phyloP scores from a whole-genome alignment of 2,888 invertebrate species.

The Idaea biselata region DNA sequence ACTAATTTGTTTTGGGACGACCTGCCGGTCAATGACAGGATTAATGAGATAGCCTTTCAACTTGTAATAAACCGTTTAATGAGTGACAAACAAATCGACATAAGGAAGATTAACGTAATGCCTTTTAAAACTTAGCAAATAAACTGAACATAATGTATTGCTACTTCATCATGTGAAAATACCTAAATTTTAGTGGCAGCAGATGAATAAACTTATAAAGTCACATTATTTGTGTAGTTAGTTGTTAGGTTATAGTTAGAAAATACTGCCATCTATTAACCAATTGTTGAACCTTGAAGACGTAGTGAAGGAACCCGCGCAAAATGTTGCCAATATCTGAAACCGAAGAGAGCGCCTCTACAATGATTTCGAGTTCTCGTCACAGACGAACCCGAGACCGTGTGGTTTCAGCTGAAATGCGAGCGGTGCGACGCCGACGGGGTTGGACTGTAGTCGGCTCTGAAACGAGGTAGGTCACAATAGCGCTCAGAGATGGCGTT shows the following conservation, averaged over 20 bases:
- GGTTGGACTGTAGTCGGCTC: slow-evolving; percentile 90
- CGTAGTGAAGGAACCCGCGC: slow-evolving; percentile 19
- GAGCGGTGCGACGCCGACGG: slow-evolving; percentile 80
- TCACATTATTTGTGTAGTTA: background rate
- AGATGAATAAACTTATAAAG: background rate
- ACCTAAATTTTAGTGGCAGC: background rate
- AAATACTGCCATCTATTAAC: slow-evolving; percentile 45
- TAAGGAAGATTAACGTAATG: background rate
- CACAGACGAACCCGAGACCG: slow-evolving; percentile 67
- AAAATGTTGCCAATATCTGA: slow-evolving; percentile 72
- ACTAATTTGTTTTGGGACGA: background rate
- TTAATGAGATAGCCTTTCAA: background rate
- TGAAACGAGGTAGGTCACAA: slow-evolving; percentile 83
- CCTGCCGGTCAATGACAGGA: background rate
- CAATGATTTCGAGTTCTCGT: slow-evolving; percentile 47
- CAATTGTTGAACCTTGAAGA: slow-evolving; percentile 21
- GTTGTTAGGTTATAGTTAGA: background rate
- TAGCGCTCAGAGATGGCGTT: slow-evolving; percentile 57
- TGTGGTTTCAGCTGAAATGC: slow-evolving; percentile 69
- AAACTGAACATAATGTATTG: background rate
- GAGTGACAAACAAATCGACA: background rate
- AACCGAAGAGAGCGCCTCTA: slow-evolving; percentile 64
- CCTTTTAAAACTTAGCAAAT: background rate
- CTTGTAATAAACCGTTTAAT: background rate
- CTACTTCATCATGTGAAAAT: background rate